Base-by-base conservation (phyloP, 2,113 vertebrate genomes). In the Scortum barcoo region DNA sequence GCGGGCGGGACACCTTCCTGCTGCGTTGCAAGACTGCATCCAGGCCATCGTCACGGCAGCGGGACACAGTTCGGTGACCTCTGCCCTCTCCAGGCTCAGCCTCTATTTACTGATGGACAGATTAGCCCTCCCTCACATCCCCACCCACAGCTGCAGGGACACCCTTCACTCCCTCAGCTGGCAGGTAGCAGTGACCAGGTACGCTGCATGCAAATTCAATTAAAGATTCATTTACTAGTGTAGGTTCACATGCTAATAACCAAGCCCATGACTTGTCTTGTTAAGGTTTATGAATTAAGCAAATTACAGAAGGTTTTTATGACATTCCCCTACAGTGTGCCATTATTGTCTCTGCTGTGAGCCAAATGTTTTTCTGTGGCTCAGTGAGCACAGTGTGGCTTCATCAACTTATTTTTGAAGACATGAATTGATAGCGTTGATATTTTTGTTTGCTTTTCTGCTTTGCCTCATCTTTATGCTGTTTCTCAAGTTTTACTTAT, bases 81-180 rank as follows among this genome's bases (percentile, higher is more conserved):
- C 95, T 44, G 96, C 97, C 81, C 88, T 99, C 72, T 94, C 92
- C 20, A 96, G 95, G 83, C 96, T 99, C 91, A 94, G 91, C 62
- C 96, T 98, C 87, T 97, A 97, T 77, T 77, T 98, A 79, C 89
- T 99, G 80, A 96, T 96, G 68, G 97, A 98, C 86, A 95, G 86
- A 53, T 89, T 99, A 84, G 94, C 95, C 65, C 89, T 96, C 48
- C 96, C 95, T 86, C 90, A 86, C 40, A 62, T 58, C 60, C 84
- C 91, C 58, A 66, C 90, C 44, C 91, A 93, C 70, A 92, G 89
- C 62, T 95, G 93, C 90, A 95, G 92, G 85, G 71, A 80, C 28
- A 89, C 88, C 30, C 94, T 97, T 69, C 94, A 92, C 70, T 94
- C 90, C 40, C 91, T 96, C 88, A 89, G 84, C 67, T 99, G 97